Conservation (phyloP, 2,797 vertebrate genomes). For the Pseudochirops corinnae region DNA sequence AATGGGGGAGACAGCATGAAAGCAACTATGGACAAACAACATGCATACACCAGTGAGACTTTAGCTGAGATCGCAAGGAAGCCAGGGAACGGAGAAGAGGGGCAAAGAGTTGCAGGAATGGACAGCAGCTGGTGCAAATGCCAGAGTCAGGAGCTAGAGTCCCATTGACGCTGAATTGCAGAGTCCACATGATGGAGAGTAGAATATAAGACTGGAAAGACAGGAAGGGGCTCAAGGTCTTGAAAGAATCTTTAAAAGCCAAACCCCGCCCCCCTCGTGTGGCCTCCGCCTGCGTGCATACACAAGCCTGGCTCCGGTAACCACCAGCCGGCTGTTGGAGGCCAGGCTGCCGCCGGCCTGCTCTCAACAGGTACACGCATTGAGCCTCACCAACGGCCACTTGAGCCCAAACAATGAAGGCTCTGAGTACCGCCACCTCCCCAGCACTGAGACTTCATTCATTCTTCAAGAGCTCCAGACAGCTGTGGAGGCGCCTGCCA, state of each 20-base stretch:
- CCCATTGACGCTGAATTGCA: background rate
- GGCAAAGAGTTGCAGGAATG: background rate
- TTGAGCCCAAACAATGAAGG: constrained; percentile 72
- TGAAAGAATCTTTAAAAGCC: background rate
- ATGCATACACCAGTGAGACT: background rate
- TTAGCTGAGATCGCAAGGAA: background rate
- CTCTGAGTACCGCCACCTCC: constrained; percentile 62
- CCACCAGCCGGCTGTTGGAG: background rate
- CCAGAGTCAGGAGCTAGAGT: background rate
- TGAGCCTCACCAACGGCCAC: constrained; percentile 72
- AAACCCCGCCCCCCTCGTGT: background rate
- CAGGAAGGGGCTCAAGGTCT: background rate
- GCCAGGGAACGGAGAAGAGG: background rate
- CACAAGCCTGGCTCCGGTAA: background rate
- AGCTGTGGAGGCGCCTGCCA: constrained; percentile 5
- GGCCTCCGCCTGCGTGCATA: background rate
- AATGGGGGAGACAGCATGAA: background rate
- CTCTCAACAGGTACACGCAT: background rate
- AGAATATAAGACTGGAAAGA: background rate
- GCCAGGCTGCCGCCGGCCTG: background rate
- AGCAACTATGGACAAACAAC: background rate
- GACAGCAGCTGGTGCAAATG: background rate
- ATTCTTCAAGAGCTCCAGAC: constrained; percentile 51
- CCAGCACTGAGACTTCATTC: background rate
- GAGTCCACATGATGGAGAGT: background rate